Evolutionary conservation across 2,113 vertebrate species (phyloP), one percentile per base, ranked within the genome.

Genomic region (Poecilia latipinna): DNA sequence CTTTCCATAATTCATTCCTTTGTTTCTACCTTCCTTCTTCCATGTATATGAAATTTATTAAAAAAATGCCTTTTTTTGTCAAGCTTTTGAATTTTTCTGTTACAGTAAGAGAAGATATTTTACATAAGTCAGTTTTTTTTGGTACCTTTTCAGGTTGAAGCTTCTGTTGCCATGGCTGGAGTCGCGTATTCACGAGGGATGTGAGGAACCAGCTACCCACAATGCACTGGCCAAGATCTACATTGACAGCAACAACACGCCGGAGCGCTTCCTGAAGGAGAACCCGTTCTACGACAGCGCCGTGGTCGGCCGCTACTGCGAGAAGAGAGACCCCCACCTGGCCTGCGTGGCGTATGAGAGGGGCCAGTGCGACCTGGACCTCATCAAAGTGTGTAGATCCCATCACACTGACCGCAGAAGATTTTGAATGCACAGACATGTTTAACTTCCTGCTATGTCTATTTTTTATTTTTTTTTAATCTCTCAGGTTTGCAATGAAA

Each of bases 221-320:
- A 98, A 97, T 29, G 96, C 97, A 17, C 84, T 98, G 68, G 96
- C 97, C 39, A 98, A 98, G 90, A 97, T 97, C 90, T 98, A 97
- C 93, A 96, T 98, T 0, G 96, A 98, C 92, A 97, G 96, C 92
- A 98, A 96, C 90, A 97, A 95, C 89, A 96, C 94, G 35, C 96
- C 97, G 0, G 96, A 97, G 86, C 94, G 94, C 32, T 98, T 98
- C 88, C 92, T 98, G 79, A 95, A 96, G 61, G 96, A 98, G 87
- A 98, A 98, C 75, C 85, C 94, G 13, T 96, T 94, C 89, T 97
- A 98, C 1, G 95, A 98, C 91, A 98, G 97, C 48, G 84, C 92
- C 0, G 95, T 96, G 39, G 96, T 98, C 7, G 96, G 97, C 35
- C 95, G 90, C 57, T 98, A 97, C 11, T 97, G 96, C 68, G 97